Conservation (phyloP, 1,140 invertebrate species). For the Saccostrea cuccullata region DNA sequence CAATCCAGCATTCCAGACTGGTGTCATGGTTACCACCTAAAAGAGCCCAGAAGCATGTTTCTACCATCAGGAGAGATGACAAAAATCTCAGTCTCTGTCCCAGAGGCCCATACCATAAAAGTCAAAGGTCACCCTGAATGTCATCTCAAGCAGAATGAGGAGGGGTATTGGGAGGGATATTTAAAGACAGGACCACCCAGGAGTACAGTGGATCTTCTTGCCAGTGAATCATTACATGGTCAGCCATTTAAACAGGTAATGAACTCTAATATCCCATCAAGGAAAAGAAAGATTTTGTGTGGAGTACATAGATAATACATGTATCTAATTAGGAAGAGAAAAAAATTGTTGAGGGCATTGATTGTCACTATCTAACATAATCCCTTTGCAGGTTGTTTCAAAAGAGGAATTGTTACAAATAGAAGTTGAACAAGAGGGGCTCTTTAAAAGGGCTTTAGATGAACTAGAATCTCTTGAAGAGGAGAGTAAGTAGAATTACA, state of each 20-base stretch:
- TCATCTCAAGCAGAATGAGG: conserved; percentile 47
- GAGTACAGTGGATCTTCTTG: conserved; percentile 47
- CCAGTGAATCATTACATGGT: conserved; percentile 26
- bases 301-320: too few species aligned
- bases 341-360: background rate
- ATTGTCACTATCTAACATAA: background rate
- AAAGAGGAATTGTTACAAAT: conserved; percentile 54
- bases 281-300: too few species aligned
- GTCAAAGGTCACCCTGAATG: conserved; percentile 57
- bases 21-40: conserved; percentile 54
- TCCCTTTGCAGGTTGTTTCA: conserved; percentile 49
- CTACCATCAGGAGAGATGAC: conserved; percentile 44
- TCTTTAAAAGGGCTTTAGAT: conserved; percentile 50
- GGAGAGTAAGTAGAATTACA: conserved; percentile 48
- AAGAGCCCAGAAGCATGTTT: conserved; percentile 47
- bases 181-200: conserved; percentile 49
- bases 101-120: conserved; percentile 43
- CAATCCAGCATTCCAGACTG: conserved; percentile 43
- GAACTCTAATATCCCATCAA: too few species aligned
- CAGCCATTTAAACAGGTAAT: conserved; percentile 49
- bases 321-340: background rate
- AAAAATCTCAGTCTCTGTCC: conserved; percentile 46
- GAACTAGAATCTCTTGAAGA: conserved; percentile 48
- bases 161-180: conserved; percentile 53
- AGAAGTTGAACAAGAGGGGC: conserved; percentile 54